These are phyloP conservation scores for Holocentrus rufus DNA, from an alignment of 2,797 vertebrate genomes.

Conservation along the genomic window DNA sequence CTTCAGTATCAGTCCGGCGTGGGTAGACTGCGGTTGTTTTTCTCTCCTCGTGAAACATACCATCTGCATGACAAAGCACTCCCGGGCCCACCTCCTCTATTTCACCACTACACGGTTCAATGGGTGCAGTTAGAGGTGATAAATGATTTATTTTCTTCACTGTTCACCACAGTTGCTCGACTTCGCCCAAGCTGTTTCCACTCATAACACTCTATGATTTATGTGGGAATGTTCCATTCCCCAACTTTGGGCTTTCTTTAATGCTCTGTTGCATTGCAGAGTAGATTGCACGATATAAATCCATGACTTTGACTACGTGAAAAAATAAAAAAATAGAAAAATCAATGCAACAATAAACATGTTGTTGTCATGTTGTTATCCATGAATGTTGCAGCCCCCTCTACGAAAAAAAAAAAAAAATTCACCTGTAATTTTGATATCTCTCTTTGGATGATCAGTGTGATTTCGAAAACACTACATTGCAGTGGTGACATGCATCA, in stretches of 20 bases:
- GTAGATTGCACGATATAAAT: constrained; percentile 27
- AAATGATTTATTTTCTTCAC: constrained; percentile 75
- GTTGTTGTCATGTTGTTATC: background rate
- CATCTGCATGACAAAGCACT: constrained; percentile 51
- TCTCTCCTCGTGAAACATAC: background rate
- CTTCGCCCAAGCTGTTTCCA: constrained; percentile 60
- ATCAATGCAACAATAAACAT: constrained; percentile 11
- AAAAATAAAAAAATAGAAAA: background rate
- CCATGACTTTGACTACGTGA: constrained; percentile 8
- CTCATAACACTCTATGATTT: constrained; percentile 64
- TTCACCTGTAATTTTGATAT: no score
- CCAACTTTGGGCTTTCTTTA: constrained; percentile 42
- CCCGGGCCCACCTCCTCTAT: constrained; percentile 53
- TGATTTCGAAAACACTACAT: no score
- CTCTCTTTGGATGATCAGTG: constrained; percentile 10
- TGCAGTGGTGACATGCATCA: no score
- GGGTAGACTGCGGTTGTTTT: constrained; percentile 33
- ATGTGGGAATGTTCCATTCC: constrained; percentile 61
- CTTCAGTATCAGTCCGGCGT: constrained; percentile 1
- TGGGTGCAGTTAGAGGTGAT: constrained; percentile 66
- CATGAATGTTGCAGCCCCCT: constrained; percentile 34
- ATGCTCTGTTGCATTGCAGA: constrained; percentile 26
- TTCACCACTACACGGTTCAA: constrained; percentile 52
- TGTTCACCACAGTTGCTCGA: constrained; percentile 60
- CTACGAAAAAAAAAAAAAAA: no score